phyloP scores from a whole-genome alignment of 2,113 vertebrate genomes.

The Murina feae region DNA sequence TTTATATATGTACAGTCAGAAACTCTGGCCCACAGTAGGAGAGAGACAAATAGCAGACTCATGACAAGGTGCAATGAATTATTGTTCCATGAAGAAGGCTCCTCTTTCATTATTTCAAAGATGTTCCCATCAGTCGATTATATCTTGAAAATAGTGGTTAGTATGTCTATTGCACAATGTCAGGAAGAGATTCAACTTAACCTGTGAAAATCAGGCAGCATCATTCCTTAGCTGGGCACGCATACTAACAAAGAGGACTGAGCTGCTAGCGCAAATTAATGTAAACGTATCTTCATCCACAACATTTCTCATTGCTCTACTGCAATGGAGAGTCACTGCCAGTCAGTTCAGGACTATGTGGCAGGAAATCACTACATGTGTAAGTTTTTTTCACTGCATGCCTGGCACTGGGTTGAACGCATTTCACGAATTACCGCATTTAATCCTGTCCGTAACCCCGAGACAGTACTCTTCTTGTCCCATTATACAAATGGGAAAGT shows the following conservation, averaged over 20 bases:
- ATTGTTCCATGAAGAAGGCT: not conserved
- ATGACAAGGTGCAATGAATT: not conserved
- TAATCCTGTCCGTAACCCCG: not conserved
- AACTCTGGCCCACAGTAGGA: not conserved
- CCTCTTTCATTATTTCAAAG: not conserved
- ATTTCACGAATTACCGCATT: not conserved
- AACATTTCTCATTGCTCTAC: slow-evolving; percentile 6
- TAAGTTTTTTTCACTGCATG: not conserved
- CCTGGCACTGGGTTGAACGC: not conserved
- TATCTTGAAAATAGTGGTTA: slow-evolving; percentile 12
- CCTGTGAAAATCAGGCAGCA: not conserved
- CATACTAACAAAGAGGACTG: not conserved
- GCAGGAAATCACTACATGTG: not conserved
- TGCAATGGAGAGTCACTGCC: not conserved
- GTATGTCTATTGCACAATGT: not conserved
- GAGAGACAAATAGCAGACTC: not conserved
- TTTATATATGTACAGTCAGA: not conserved
- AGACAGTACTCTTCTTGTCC: not conserved
- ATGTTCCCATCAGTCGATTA: not conserved
- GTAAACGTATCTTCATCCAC: not conserved
- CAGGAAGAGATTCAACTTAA: not conserved
- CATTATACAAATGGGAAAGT: not conserved
- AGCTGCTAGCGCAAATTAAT: not conserved
- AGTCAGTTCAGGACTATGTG: not conserved
- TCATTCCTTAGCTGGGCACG: not conserved